Evolutionary conservation across 37 sponge, comb jelly and placozoan species (phyloP).

Genomic region (Beroe forskalii): DNA sequence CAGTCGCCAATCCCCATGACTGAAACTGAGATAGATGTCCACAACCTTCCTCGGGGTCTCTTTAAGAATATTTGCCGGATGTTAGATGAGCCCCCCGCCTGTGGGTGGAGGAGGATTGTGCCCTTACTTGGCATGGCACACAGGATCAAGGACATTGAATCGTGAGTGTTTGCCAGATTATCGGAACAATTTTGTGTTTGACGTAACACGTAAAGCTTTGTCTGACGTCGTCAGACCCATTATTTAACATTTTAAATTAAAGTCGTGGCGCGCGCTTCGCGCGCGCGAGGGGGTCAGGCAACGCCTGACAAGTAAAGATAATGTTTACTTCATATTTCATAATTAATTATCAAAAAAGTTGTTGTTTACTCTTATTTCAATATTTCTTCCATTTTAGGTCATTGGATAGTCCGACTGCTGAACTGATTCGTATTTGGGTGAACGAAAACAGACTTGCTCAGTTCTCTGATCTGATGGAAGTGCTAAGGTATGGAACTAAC

Average conservation of each 20-base stretch:
- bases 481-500: conserved; percentile 4
- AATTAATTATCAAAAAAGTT: too few species aligned
- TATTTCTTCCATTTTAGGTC: too few species aligned
- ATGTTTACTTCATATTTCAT: too few species aligned
- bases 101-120: conserved; percentile 47
- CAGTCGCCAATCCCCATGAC: not conserved
- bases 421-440: conserved; percentile 49
- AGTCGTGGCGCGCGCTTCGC: too few species aligned
- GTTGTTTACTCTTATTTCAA: too few species aligned
- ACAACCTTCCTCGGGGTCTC: conserved; percentile 54
- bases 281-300: too few species aligned
- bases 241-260: too few species aligned
- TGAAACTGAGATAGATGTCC: conserved; percentile 17
- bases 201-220: not conserved
- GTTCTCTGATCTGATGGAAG: conserved; percentile 50
- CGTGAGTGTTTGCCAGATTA: conserved; percentile 26
- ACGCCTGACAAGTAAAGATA: too few species aligned
- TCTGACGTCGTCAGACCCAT: too few species aligned
- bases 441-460: conserved; percentile 17
- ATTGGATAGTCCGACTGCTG: conserved; percentile 46
- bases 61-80: conserved; percentile 31
- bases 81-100: not conserved
- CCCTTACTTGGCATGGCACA: conserved; percentile 46
- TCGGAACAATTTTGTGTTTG: not conserved
- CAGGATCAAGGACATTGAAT: conserved; percentile 27